A percentile compares a stretch with the other conserved stretches of the same genome.
Evolutionary conservation across 2,797 vertebrate species (phyloP).

Genomic region (Loris lydekkerianus): DNA sequence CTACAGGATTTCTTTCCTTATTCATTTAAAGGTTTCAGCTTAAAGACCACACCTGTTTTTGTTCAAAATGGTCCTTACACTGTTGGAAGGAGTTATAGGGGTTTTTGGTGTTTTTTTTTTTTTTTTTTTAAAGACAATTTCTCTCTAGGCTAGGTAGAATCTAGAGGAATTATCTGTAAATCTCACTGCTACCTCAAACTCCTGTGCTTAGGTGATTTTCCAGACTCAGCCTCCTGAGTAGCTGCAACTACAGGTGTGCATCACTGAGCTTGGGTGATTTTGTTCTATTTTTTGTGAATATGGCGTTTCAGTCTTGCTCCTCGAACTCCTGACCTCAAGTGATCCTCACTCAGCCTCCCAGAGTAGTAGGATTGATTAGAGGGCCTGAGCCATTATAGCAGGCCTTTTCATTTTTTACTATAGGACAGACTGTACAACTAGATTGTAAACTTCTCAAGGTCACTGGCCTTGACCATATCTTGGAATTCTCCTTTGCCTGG

Average conservation of each 20-base stretch:
- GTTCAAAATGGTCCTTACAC: constrained; percentile 45
- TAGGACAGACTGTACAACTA: constrained; percentile 54
- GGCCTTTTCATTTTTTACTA: not conserved
- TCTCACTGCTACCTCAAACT: not conserved
- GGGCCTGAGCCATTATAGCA: not conserved
- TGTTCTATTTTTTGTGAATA: not conserved
- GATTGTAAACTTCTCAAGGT: constrained; percentile 46
- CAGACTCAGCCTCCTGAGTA: not conserved
- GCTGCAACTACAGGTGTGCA: not conserved
- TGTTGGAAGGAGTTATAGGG: not conserved
- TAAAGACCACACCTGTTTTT: constrained; percentile 67
- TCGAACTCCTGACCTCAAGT: not conserved
- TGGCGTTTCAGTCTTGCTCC: too few species aligned
- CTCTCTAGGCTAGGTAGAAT: not conserved
- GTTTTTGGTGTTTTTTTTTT: not conserved
- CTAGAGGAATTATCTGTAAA: too few species aligned
- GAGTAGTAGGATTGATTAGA: not conserved
- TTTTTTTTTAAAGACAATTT: not conserved
- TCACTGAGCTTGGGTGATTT: not conserved
- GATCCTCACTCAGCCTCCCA: not conserved
- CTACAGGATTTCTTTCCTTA: constrained; percentile 13
- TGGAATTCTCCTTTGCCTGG: constrained; percentile 53
- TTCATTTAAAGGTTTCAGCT: constrained; percentile 47
- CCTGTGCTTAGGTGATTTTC: not conserved
- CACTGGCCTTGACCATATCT: constrained; percentile 55